Base-by-base conservation (phyloP, 2,113 vertebrate genomes). In the Clupea harengus region DNA sequence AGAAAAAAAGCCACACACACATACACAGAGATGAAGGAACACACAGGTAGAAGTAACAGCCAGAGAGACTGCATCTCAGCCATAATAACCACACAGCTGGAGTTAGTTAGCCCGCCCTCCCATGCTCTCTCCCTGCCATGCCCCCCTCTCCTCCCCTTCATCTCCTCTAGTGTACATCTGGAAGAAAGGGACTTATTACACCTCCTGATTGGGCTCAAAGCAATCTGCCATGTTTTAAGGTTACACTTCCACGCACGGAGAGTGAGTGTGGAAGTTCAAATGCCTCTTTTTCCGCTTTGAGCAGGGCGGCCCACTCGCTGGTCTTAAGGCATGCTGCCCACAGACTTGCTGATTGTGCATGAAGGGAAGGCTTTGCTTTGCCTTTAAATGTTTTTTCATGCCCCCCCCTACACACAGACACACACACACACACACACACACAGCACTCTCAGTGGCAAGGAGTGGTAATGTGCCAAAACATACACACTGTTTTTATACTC, bases 51-150 rank as follows among this genome's bases (percentile, higher is more conserved):
- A 32, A 8, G 17, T 46, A 45, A 78, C 46, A 54, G 86, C 83
- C 44, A 28, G 81, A 52, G 50, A 52, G 50, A 13, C 32, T 83
- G 84, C 81, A 20, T 85, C 86, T 87, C 84, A 85, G 18, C 57
- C 84, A 52, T 86, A 81, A 67, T 67, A 83, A 85, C 83, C 88
- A 87, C 86, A 88, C 87, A 88, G 88, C 89, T 90, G 87, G 82
- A 84, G 45, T 45, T 60, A 32, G 87, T 89, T 89, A 87, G 44
- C 82, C 52, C 13, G 13, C 39, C 47, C 6, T 22, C 44, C 81
- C 72, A 18, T 18, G 20, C 54, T 67, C 18, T 28, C 54, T 49
- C 84, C 83, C 80, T 82, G 80, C 44, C 46, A 46, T 15, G 11
- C 81, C 54, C 45, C 22, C 22, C 8, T 45, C 44, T 39, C 44